Conservation (phyloP, 2,113 vertebrate genomes). For the Anhinga anhinga region DNA sequence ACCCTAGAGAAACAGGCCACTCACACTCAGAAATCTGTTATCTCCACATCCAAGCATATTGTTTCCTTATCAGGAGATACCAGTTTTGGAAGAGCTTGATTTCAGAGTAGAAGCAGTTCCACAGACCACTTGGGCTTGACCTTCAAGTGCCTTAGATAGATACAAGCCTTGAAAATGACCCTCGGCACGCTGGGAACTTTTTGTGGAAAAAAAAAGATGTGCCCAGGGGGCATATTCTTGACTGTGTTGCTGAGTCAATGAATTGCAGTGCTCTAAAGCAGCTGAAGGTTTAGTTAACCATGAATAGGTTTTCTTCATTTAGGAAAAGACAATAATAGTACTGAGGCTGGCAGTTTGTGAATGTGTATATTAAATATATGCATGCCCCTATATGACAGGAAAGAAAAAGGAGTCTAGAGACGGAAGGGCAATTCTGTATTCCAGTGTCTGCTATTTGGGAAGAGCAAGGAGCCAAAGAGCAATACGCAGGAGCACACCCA, state of each 20-base stretch:
- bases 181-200: not conserved
- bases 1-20: not conserved
- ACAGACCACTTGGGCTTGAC: not conserved
- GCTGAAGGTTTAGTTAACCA: not conserved
- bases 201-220: not conserved
- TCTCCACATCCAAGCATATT: not conserved
- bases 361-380: not conserved
- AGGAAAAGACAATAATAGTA: not conserved
- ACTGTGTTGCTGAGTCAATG: not conserved
- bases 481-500: not conserved
- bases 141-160: conserved; percentile 22
- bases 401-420: not conserved
- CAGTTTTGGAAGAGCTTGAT: not conserved
- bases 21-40: not conserved
- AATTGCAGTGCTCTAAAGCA: not conserved
- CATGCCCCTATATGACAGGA: not conserved
- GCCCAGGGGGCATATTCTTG: not conserved
- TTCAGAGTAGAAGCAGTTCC: not conserved
- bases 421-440: not conserved
- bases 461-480: not conserved
- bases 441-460: not conserved
- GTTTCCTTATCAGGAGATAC: not conserved
- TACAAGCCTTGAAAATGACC: not conserved
- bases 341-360: not conserved
- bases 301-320: not conserved